Evolutionary conservation across 1,140 invertebrate genomes (phyloP), one percentile per base, ranked within the genome.

Genomic region (Leptonema lineaticorne): DNA sequence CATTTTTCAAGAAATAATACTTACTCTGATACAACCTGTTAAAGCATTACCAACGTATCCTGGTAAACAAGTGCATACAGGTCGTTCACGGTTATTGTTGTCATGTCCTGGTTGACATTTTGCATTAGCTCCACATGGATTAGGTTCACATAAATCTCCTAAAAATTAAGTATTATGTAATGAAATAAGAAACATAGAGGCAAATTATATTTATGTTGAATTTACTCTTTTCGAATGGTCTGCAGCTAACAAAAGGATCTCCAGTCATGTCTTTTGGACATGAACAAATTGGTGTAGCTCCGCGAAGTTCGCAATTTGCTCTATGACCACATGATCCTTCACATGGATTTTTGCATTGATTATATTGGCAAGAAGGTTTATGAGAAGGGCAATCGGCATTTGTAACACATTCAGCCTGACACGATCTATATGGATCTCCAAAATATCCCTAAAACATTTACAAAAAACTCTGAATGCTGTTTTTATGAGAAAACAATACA

Each of bases 231-330:
- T 89, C 89, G 74, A 93, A 94, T 58, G 88, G 90, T 73, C 92
- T 85, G 78, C 92, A 94, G 71, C 85, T 85, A 1, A 88, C 82
- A 78, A 94, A 95, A 14, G 92, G 92, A 85, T 94, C 88, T 2
- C 92, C 92, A 22, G 92, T 94, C 88, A 91, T 93, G 75, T 92
- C 90, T 74, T 84, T 88, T 2, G 92, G 92, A 77, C 93, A 95
- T 45, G 89, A 92, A 79, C 93, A 94, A 27, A 94, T 87, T 20
- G 89, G 92, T 24, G 88, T 95, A 69, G 87, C 82, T 0, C 91
- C 88, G 7, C 89, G 81, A 28, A 94, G 83, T 72, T 91, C 85
- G 75, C 92, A 95, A 64, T 93, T 85, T 2, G 93, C 92, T 70
- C 91, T 89, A 0, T 90, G 79, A 29, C 92, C 92, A 75, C 92